Conservation (phyloP, 2,888 invertebrate genomes). For the Tiliacea citrago region DNA sequence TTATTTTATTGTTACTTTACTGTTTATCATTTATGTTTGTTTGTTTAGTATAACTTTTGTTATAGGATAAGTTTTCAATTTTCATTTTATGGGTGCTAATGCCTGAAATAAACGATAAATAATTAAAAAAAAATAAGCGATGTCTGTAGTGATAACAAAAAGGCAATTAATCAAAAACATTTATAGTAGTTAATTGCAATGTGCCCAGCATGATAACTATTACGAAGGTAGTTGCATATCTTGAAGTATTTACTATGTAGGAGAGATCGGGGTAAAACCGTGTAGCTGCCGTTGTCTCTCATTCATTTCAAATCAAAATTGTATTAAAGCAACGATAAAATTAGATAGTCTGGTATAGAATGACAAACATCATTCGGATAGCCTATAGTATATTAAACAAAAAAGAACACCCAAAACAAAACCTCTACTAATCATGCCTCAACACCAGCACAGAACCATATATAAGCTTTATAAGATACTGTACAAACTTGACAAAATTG, state of each 20-base stretch:
- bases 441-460: neutral
- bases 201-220: slow-evolving; percentile 16
- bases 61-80: too few relatives aligned
- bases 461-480: neutral
- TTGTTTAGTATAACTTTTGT: too few relatives aligned
- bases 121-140: too few relatives aligned
- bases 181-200: slow-evolving; percentile 34
- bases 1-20: too few relatives aligned
- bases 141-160: neutral
- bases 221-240: neutral
- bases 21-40: too few relatives aligned
- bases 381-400: neutral
- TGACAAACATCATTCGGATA: neutral
- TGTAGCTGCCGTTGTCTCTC: neutral
- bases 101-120: too few relatives aligned
- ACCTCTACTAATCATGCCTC: neutral
- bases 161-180: slow-evolving; percentile 38
- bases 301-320: neutral
- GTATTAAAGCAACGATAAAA: too few relatives aligned
- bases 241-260: neutral
- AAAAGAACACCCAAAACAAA: neutral
- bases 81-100: too few relatives aligned
- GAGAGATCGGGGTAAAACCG: neutral
- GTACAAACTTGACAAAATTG: neutral
- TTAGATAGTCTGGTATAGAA: too few relatives aligned